Evolutionary conservation across 2,888 invertebrate species (phyloP).

Genomic region (Lochmaea crataegi): DNA sequence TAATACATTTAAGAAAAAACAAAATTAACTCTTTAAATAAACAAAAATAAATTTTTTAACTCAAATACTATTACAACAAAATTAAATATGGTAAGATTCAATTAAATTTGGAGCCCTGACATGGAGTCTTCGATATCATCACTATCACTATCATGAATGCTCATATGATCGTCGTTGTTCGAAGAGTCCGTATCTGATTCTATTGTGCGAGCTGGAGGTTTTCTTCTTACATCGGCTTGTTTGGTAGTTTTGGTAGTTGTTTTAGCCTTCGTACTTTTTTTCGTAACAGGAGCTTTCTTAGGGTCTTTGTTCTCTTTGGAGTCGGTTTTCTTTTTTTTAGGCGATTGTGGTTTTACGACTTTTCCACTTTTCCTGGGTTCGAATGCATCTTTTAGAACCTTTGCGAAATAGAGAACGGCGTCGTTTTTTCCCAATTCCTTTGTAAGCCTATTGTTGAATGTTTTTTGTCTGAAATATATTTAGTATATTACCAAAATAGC

Average conservation of each 20-base stretch:
- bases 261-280: not conserved
- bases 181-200: not conserved
- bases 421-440: constrained; percentile 29
- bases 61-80: not conserved
- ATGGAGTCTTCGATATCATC: constrained; percentile 32
- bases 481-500: no score
- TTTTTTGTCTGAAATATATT: constrained; percentile 22
- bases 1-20: no score
- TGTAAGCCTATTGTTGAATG: constrained; percentile 30
- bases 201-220: not conserved
- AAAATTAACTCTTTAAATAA: no score
- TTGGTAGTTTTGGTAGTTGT: not conserved
- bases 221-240: not conserved
- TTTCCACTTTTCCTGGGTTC: not conserved
- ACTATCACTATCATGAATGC: constrained; percentile 38
- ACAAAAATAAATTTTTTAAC: no score
- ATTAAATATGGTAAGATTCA: not conserved
- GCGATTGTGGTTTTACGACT: not conserved
- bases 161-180: constrained; percentile 20
- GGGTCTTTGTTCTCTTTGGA: constrained; percentile 1
- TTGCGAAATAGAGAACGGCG: constrained; percentile 32
- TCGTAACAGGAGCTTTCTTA: not conserved
- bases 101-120: constrained; percentile 22
- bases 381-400: constrained; percentile 21
- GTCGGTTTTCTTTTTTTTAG: not conserved